Evolutionary conservation across 2,113 vertebrate species (phyloP).

Genomic region (Chinchilla lanigera): DNA sequence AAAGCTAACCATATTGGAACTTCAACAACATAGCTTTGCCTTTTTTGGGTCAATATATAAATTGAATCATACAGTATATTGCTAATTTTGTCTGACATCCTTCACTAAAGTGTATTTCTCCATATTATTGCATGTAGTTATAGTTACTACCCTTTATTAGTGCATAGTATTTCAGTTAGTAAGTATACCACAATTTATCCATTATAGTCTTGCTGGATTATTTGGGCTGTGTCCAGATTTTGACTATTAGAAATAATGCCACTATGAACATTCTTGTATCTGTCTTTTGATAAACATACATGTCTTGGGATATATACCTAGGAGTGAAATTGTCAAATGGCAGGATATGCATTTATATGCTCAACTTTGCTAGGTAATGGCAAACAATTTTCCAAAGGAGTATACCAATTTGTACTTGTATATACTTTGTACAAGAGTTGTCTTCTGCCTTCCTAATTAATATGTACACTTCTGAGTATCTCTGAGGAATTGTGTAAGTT

Average conservation of each 20-base stretch:
- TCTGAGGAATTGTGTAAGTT: neutral
- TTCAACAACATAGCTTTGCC: neutral
- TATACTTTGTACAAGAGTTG: neutral
- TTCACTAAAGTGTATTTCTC: neutral
- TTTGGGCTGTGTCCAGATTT: neutral
- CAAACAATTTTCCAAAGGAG: neutral
- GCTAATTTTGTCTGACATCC: neutral
- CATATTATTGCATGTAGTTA: neutral
- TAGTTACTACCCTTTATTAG: neutral
- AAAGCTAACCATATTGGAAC: neutral
- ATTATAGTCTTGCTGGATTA: neutral
- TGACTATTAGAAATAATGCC: neutral
- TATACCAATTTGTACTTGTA: neutral
- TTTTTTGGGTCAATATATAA: neutral
- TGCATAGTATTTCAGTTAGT: neutral
- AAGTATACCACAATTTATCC: neutral
- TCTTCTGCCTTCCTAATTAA: neutral
- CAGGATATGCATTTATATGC: neutral
- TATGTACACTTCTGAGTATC: neutral
- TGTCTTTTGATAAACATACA: neutral
- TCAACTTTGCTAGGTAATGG: neutral
- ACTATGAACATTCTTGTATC: neutral
- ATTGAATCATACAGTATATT: neutral
- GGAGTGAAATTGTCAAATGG: neutral
- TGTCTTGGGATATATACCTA: neutral